Conservation (phyloP, 2,797 vertebrate species). For the Hoplostethus atlanticus region DNA sequence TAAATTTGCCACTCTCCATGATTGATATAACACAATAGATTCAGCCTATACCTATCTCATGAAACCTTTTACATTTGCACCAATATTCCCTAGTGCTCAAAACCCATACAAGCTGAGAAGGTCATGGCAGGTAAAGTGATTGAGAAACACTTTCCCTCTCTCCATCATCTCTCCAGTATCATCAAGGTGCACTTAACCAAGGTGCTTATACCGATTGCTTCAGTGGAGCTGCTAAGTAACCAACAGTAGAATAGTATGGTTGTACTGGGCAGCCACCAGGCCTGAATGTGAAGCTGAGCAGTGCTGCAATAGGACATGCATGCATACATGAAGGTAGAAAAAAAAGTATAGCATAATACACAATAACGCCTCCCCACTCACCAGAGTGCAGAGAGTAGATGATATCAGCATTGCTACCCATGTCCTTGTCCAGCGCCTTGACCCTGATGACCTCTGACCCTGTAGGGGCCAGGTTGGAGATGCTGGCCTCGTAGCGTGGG, state of each 20-base stretch:
- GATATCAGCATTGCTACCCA: constrained; percentile 91
- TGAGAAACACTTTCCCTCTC: background rate
- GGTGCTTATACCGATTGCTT: constrained; percentile 3
- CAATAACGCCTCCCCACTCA: constrained; percentile 59
- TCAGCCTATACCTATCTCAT: no score
- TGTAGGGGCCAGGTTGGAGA: constrained; percentile 81
- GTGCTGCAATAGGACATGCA: constrained; percentile 1
- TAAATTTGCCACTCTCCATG: no score
- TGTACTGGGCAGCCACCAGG: background rate
- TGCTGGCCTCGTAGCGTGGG: constrained; percentile 85
- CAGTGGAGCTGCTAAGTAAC: background rate
- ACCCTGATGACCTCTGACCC: constrained; percentile 90
- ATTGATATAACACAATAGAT: no score
- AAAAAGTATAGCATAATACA: background rate
- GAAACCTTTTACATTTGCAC: no score
- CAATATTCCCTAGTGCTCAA: background rate
- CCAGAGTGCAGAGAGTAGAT: constrained; percentile 92
- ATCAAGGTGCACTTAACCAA: background rate
- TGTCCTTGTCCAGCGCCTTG: constrained; percentile 92
- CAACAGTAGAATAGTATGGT: background rate
- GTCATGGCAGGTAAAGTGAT: background rate
- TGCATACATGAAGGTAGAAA: constrained; percentile 27
- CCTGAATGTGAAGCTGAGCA: constrained; percentile 10
- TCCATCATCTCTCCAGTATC: background rate
- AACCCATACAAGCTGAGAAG: constrained; percentile 20